Evolutionary conservation across 1,140 invertebrate genomes (phyloP), one percentile per base, ranked within the genome.

Genomic region (Lordiphosa mommai): DNA sequence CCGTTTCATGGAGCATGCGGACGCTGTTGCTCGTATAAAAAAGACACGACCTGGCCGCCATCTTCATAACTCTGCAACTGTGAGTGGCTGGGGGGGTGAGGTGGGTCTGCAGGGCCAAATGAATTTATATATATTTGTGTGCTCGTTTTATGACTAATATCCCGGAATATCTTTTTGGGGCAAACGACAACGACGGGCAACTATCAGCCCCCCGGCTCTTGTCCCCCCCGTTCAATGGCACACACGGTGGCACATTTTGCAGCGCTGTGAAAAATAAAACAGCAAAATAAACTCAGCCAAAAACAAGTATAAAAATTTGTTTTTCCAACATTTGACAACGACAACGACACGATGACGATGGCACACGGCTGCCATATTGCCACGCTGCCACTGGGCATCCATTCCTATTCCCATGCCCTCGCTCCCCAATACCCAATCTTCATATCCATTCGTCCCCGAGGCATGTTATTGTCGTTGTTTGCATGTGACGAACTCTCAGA

Each of bases 241-340:
- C 38, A 48, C 60, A 52, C 61, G 53, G 37, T 56, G 47, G 58
- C 67, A 72, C 72, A 82, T 82, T 82, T 84, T 82, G 77, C 76
- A 82, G 63, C 61, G 77, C 67, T 84, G 67, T 77, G 79, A 84
- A 82, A 82, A 82, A 77, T 72, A 82, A 82, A 82, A 77, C 63
- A 82, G 67, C 69, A 65, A 76, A 84, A 82, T 82, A 84, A 84
- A 84, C 71, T 66, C 74, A 57, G 60, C 65, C 65, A 47, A 82
- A 82, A 82, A 84, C 77, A 85, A 86, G 79, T 85, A 85, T 85
- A 67, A 85, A 80, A 85, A 85, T 85, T 85, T 85, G 79, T 85
- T 85, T 85, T 85, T 85, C 80, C 79, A 79, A 84, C 79, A 85
- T 84, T 84, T 85, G 79, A 71, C 73, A 84, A 86, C 79, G 71